Evolutionary conservation across 2,797 vertebrate genomes (phyloP).

Genomic region (Sebastes taczanowskii): DNA sequence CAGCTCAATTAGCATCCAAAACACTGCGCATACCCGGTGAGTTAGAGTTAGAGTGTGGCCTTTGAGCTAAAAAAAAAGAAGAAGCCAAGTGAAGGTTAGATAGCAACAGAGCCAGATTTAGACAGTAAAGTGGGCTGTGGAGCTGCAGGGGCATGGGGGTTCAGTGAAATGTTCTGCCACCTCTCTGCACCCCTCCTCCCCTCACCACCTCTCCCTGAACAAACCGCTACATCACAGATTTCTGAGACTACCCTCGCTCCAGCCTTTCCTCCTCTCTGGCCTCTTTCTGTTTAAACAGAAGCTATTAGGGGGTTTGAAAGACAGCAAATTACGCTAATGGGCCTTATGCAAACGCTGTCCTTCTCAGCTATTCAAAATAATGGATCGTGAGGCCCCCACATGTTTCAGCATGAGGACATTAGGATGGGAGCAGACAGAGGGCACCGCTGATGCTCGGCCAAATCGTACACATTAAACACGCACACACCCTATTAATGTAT

Average conservation of each 20-base stretch:
- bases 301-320: slow-evolving; percentile 42
- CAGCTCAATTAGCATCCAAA: slow-evolving; percentile 51
- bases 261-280: not conserved
- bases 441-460: slow-evolving; percentile 21
- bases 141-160: slow-evolving; percentile 21
- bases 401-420: slow-evolving; percentile 45
- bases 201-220: slow-evolving; percentile 8
- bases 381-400: slow-evolving; percentile 28
- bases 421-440: slow-evolving; percentile 47
- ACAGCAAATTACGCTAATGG: slow-evolving; percentile 64
- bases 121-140: slow-evolving; percentile 54
- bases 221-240: slow-evolving; percentile 20
- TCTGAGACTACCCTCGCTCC: slow-evolving; percentile 8
- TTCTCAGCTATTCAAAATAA: slow-evolving; percentile 33
- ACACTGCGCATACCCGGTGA: slow-evolving; percentile 25
- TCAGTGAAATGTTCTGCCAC: slow-evolving; percentile 32
- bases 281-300: slow-evolving; percentile 30
- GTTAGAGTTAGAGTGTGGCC: slow-evolving; percentile 13
- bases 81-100: slow-evolving; percentile 41
- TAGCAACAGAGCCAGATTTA: slow-evolving; percentile 62
- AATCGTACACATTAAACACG: slow-evolving; percentile 35
- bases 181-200: not conserved
- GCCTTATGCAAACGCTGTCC: slow-evolving; percentile 28
- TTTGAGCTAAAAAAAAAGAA: slow-evolving; percentile 14
- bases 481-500: slow-evolving; percentile 11